Conservation (phyloP, 2,888 invertebrate species). For the Lepetodrilus schrolli region DNA sequence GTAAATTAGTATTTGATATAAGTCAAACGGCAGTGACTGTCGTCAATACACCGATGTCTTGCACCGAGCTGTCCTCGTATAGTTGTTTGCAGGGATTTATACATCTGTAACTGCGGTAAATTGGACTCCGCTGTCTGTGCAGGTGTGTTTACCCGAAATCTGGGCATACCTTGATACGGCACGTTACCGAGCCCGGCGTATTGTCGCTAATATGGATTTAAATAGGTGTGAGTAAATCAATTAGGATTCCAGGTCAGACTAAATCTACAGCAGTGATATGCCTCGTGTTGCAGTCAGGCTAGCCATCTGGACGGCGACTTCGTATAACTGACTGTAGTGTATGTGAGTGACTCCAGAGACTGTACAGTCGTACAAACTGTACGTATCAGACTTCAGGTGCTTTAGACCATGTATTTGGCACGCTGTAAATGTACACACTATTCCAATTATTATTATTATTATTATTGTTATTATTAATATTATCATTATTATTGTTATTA, state of each 20-base stretch:
- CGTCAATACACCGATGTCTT: neutral
- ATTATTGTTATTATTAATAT: no score
- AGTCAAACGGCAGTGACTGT: neutral
- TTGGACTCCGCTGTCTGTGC: neutral
- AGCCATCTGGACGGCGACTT: no score
- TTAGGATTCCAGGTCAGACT: conserved; percentile 20
- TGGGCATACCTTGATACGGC: neutral
- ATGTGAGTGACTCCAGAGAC: no score
- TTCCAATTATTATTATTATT: no score
- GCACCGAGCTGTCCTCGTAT: neutral
- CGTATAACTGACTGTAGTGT: no score
- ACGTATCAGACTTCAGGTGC: no score
- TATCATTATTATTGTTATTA: no score
- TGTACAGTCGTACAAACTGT: no score
- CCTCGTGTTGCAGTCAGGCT: no score
- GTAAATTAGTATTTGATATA: neutral
- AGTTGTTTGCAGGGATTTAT: neutral
- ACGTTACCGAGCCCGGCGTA: neutral
- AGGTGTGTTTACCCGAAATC: conserved; percentile 11
- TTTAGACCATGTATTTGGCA: no score
- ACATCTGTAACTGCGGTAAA: neutral
- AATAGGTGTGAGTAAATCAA: conserved; percentile 25
- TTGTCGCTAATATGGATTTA: conserved; percentile 24
- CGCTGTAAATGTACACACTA: no score
- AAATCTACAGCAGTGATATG: neutral